These are phyloP conservation scores for Callyntrura sp. DNA, from an alignment of 2,888 invertebrate species.

Conservation along the genomic window DNA sequence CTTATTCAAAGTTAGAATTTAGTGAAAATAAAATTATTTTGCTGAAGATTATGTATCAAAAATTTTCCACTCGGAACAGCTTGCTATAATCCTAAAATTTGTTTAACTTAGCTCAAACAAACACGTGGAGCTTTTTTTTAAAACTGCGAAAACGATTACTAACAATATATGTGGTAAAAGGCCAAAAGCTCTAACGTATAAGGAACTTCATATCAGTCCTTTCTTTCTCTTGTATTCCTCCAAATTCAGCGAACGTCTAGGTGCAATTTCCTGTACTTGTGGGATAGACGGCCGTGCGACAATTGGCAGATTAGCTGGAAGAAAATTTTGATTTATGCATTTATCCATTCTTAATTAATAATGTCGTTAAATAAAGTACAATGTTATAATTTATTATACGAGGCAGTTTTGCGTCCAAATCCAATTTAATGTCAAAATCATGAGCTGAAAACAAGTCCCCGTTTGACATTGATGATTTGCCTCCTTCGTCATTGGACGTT, in stretches of 20 bases:
- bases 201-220: constrained; percentile 89
- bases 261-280: constrained; percentile 91
- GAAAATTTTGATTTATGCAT: too few species aligned
- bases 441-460: constrained; percentile 90
- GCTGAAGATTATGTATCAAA: too few species aligned
- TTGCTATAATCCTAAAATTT: too few species aligned
- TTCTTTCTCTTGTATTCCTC: constrained; percentile 97
- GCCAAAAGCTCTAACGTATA: not conserved
- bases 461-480: constrained; percentile 84
- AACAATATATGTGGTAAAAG: too few species aligned
- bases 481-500: constrained; percentile 6
- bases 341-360: not conserved
- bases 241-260: constrained; percentile 93
- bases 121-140: too few species aligned
- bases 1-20: too few species aligned
- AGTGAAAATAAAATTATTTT: too few species aligned
- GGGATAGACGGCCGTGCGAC: constrained; percentile 91
- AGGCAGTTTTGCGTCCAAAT: constrained; percentile 90
- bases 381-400: too few species aligned
- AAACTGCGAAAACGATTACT: not conserved
- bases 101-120: too few species aligned
- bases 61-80: too few species aligned
- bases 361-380: not conserved
- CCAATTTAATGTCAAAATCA: constrained; percentile 98
- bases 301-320: constrained; percentile 90